Evolutionary conservation across 2,888 invertebrate genomes (phyloP).

Genomic region (Lingula anatina): DNA sequence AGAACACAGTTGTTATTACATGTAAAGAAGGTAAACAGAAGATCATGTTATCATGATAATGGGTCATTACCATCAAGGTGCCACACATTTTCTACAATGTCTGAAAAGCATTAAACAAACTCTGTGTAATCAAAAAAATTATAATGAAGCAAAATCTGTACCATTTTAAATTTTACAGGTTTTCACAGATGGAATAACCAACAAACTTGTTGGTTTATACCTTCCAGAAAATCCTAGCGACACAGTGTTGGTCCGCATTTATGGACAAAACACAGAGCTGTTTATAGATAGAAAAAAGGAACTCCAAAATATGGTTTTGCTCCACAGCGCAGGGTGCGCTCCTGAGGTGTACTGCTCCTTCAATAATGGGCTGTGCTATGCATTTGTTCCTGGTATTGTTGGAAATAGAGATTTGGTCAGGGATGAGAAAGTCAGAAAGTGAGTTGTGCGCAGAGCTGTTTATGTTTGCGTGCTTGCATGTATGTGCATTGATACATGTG

Average conservation of each 20-base stretch:
- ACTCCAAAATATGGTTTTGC: conserved; percentile 51
- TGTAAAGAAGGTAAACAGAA: too few species aligned
- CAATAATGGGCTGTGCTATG: conserved; percentile 88
- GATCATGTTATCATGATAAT: too few species aligned
- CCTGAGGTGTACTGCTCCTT: conserved; percentile 86
- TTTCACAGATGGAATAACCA: conserved; percentile 91
- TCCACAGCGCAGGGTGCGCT: conserved; percentile 70
- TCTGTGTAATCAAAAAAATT: conserved; percentile 4
- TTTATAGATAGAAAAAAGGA: conserved; percentile 85
- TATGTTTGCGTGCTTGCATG: not conserved
- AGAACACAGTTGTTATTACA: too few species aligned
- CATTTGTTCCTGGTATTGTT: conserved; percentile 66
- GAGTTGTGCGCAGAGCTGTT: conserved; percentile 1
- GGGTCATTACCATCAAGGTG: too few species aligned
- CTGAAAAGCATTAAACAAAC: not conserved
- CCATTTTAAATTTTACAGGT: conserved; percentile 57
- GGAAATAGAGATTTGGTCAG: conserved; percentile 43
- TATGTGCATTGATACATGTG: too few species aligned
- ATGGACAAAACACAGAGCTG: conserved; percentile 88
- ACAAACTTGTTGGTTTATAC: conserved; percentile 79
- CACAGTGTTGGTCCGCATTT: conserved; percentile 80
- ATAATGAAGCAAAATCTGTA: conserved; percentile 2
- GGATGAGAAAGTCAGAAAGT: conserved; percentile 28
- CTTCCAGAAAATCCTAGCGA: conserved; percentile 56
- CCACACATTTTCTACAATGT: too few species aligned